Conservation (phyloP, 2,888 invertebrate genomes). For the Blomia tropicalis region DNA sequence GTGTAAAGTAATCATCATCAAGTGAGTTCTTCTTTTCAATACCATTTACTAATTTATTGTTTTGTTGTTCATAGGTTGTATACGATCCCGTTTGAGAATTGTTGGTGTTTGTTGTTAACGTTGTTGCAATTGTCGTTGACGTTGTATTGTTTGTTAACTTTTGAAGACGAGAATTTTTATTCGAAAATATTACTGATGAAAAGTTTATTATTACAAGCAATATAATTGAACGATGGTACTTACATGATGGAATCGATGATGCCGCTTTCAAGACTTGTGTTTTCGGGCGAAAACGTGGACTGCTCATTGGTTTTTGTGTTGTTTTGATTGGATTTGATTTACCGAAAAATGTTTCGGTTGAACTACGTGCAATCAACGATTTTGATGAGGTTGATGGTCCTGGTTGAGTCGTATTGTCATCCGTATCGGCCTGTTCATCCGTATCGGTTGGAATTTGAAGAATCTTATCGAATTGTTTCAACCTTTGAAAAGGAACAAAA, state of each 20-base stretch:
- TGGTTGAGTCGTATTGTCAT: neutral
- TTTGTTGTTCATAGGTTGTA: neutral
- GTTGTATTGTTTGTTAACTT: constrained; percentile 1
- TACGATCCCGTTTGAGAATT: no score
- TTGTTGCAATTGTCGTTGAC: no score
- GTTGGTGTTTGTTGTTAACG: no score
- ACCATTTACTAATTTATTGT: neutral
- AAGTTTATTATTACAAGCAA: no score
- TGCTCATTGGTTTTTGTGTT: neutral
- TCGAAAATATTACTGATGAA: constrained; percentile 21
- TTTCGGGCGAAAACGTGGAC: constrained; percentile 19
- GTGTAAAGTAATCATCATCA: constrained; percentile 18
- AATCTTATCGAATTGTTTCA: constrained; percentile 7
- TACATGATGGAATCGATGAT: constrained; percentile 22
- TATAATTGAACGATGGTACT: neutral
- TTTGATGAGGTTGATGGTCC: neutral
- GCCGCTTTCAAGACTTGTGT: constrained; percentile 23
- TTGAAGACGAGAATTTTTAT: constrained; percentile 15
- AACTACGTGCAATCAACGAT: neutral
- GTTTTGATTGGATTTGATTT: neutral
- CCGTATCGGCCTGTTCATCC: neutral
- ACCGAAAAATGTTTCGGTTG: neutral
- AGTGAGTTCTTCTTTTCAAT: constrained; percentile 20
- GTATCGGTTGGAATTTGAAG: neutral
- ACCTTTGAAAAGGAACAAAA: neutral